Percentiles rank a stretch among this genome's conserved stretches.
Evolutionary conservation across 1,140 invertebrate genomes (phyloP).

Genomic region (Asbolus verrucosus): DNA sequence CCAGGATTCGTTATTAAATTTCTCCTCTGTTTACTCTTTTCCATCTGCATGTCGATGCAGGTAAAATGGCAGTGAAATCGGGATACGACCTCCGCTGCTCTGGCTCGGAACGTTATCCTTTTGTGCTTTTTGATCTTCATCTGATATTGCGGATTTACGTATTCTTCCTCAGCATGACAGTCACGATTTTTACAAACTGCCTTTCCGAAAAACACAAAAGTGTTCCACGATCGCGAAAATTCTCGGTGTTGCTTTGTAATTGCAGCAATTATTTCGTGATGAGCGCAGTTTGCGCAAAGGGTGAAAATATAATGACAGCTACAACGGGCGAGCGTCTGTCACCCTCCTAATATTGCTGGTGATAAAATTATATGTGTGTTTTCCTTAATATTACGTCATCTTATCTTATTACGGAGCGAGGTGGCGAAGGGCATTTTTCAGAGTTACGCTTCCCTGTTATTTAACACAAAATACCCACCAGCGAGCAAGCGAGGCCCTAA

Average conservation of each 20-base stretch:
- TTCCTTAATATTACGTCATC: slow-evolving; percentile 7
- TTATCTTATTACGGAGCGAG: not conserved
- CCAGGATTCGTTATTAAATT: slow-evolving; percentile 27
- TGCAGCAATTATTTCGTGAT: slow-evolving; percentile 22
- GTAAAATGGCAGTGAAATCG: slow-evolving; percentile 5
- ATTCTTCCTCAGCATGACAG: not conserved
- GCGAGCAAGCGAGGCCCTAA: too few relatives aligned
- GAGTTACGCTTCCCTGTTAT: too few relatives aligned
- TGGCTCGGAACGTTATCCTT: slow-evolving; percentile 21
- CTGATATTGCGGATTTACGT: not conserved
- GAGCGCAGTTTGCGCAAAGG: slow-evolving; percentile 14
- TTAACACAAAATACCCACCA: too few relatives aligned
- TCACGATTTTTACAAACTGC: slow-evolving; percentile 22
- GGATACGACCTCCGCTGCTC: not conserved
- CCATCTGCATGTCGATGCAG: not conserved
- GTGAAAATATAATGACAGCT: slow-evolving; percentile 24
- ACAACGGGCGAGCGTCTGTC: slow-evolving; percentile 22
- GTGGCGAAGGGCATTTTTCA: not conserved
- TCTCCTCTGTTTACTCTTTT: slow-evolving; percentile 22
- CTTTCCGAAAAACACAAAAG: slow-evolving; percentile 5
- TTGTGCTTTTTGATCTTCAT: slow-evolving; percentile 23
- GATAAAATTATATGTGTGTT: slow-evolving; percentile 25
- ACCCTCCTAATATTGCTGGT: slow-evolving; percentile 14
- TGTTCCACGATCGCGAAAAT: slow-evolving; percentile 10
- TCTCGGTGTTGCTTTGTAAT: slow-evolving; percentile 14